Percentiles rank a stretch among this genome's conserved stretches.
Evolutionary conservation across 2,797 vertebrate species (phyloP).

Genomic region (Rhincodon typus): DNA sequence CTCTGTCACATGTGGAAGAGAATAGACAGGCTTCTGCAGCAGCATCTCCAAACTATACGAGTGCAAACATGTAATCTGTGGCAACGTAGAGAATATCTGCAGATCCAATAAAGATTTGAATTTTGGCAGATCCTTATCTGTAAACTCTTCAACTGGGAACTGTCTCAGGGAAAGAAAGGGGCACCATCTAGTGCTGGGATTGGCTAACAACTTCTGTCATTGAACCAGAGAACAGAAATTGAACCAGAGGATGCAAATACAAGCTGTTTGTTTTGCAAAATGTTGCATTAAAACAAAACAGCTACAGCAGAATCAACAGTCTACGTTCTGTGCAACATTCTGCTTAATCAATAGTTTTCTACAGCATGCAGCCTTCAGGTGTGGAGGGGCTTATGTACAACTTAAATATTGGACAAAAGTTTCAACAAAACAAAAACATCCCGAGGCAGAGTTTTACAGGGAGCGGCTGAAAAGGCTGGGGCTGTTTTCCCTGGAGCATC

Average conservation of each 20-base stretch:
- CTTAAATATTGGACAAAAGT: no score
- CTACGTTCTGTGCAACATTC: neutral
- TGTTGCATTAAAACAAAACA: neutral
- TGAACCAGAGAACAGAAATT: neutral
- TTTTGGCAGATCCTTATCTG: constrained; percentile 38
- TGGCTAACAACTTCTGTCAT: constrained; percentile 63
- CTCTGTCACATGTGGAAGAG: neutral
- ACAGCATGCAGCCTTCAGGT: neutral
- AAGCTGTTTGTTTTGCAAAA: neutral
- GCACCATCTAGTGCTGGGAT: constrained; percentile 90
- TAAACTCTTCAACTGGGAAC: constrained; percentile 50
- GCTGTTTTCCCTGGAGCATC: no score
- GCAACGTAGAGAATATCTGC: no score
- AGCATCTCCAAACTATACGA: neutral
- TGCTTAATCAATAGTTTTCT: neutral
- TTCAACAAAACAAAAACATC: no score
- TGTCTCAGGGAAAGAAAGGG: constrained; percentile 67
- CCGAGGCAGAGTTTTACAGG: neutral
- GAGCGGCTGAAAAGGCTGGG: no score
- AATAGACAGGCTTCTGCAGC: neutral
- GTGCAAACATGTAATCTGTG: neutral
- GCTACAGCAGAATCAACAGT: neutral
- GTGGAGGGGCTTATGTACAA: neutral
- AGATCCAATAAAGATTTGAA: neutral
- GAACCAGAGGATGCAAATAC: neutral